Conservation (phyloP, 2,797 vertebrate species). For the Chloroceryle amazona region DNA sequence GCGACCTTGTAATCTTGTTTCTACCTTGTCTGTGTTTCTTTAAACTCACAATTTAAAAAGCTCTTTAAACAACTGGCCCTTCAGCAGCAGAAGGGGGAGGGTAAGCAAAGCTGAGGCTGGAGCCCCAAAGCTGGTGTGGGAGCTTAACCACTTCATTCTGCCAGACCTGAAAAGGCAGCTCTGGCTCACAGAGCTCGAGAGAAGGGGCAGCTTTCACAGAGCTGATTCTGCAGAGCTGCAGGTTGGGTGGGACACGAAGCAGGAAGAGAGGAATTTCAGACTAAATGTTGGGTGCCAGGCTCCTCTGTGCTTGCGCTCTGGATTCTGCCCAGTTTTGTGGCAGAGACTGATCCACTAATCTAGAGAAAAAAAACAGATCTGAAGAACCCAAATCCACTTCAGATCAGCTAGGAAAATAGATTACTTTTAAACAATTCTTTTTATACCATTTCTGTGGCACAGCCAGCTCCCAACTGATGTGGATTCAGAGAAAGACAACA, state of each 20-base stretch:
- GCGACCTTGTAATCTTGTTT: not conserved
- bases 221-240: not conserved
- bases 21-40: not conserved
- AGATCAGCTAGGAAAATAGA: not conserved
- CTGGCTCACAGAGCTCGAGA: not conserved
- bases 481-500: not conserved
- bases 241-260: not conserved
- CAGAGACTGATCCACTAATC: not conserved
- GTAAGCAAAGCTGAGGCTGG: not conserved
- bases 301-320: not conserved
- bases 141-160: not conserved
- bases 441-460: not conserved
- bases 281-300: not conserved
- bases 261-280: not conserved
- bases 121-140: not conserved
- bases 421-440: not conserved
- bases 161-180: not conserved
- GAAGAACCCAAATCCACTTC: not conserved
- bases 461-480: not conserved
- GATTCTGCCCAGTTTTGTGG: not conserved
- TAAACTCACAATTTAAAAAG: not conserved
- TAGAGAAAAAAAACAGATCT: not conserved
- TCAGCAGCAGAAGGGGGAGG: not conserved
- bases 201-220: not conserved
- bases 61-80: not conserved